Evolutionary conservation across 2,888 invertebrate genomes (phyloP).

Genomic region (Acrobasis suavella): DNA sequence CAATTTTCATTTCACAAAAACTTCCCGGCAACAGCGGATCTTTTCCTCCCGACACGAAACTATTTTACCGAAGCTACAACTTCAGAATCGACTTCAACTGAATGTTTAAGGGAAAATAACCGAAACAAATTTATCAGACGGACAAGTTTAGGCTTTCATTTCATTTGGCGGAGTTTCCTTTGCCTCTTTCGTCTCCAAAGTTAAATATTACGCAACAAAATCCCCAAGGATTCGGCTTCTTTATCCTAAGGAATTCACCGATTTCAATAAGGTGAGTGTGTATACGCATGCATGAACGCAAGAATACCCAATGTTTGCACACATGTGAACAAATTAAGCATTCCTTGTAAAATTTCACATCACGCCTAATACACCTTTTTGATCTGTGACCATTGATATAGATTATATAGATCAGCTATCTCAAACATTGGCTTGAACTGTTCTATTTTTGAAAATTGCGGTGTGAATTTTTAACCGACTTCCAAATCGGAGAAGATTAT

Average conservation of each 20-base stretch:
- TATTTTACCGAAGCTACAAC: slow-evolving; percentile 5
- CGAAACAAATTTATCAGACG: slow-evolving; percentile 26
- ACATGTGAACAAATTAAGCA: not conserved
- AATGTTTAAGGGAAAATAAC: slow-evolving; percentile 19
- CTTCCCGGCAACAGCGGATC: not conserved
- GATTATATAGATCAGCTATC: no score
- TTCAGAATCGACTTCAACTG: not conserved
- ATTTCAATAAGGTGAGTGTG: not conserved
- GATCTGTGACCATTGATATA: no score
- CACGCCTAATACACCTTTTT: not conserved
- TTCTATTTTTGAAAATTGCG: no score
- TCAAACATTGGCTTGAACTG: no score
- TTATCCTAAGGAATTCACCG: slow-evolving; percentile 7
- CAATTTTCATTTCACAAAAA: not conserved
- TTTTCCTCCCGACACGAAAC: slow-evolving; percentile 1
- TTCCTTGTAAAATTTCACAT: not conserved
- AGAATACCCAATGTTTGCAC: not conserved
- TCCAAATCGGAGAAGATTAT: no score
- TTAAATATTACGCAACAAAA: slow-evolving; percentile 22
- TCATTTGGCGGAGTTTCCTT: slow-evolving; percentile 18
- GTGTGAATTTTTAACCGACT: no score
- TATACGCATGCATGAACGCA: not conserved
- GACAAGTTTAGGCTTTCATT: slow-evolving; percentile 21
- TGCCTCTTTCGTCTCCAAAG: slow-evolving; percentile 9
- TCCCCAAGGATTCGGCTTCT: not conserved